Base-by-base conservation (phyloP, 2,113 vertebrate genomes). In the Halcyon senegalensis region DNA sequence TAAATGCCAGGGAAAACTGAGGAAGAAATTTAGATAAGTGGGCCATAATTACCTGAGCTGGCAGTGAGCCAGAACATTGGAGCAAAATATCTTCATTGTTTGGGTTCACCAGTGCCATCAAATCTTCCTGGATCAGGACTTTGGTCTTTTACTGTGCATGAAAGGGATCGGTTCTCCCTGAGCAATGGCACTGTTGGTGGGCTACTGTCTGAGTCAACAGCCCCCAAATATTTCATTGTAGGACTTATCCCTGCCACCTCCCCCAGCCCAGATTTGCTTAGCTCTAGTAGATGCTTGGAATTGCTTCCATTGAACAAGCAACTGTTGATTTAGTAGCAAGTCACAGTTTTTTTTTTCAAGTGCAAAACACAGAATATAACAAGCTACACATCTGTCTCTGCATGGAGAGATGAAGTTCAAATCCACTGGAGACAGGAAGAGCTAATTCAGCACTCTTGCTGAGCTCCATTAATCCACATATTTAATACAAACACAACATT, bases 391-490 rank as follows among this genome's bases (percentile, higher is more conserved):
- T 94, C 93, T 95, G 86, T 66, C 82, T 96, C 76, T 95, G 62
- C 84, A 30, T 72, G 77, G 79, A 78, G 68, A 82, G 33, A 67
- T 48, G 56, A 24, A 79, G 70, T 8, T 56, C 84, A 96, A 97
- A 96, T 88, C 91, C 87, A 87, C 84, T 92, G 94, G 93, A 96
- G 96, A 94, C 82, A 94, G 93, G 90, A 91, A 91, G 73, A 93
- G 87, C 94, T 96, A 90, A 85, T 97, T 96, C 96, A 96, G 95
- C 92, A 80, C 69, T 95, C 87, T 94, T 90, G 41, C 84, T 90
- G 95, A 96, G 93, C 87, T 93, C 89, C 96, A 92, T 89, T 96
- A 97, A 97, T 97, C 96, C 96, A 79, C 86, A 79, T 87, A 58
- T 96, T 97, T 96, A 92, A 95, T 94, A 93, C 74, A 96, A 96